Percentiles rank a stretch among this genome's conserved stretches.
These are phyloP conservation scores for Lepidocyrtoides sp. DNA, from an alignment of 2,888 invertebrate genomes.

Conservation along the genomic window DNA sequence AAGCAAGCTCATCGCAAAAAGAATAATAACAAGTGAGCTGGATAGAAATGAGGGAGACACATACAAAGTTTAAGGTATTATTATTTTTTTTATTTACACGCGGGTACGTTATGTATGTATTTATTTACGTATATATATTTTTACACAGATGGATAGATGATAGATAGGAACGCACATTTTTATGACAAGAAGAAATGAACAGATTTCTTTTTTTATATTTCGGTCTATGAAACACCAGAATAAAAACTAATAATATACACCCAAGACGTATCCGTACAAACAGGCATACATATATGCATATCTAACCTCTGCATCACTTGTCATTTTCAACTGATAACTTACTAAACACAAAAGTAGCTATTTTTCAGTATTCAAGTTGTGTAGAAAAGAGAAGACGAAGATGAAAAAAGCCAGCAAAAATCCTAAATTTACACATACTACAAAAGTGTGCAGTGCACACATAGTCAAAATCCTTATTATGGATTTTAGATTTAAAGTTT, in stretches of 20 bases:
- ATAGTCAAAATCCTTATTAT: not conserved
- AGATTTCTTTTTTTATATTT: not conserved
- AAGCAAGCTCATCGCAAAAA: conserved; percentile 48
- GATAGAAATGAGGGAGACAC: not conserved
- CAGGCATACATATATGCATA: not conserved
- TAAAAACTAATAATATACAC: too few species aligned
- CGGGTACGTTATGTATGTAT: not conserved
- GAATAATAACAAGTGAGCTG: conserved; percentile 32
- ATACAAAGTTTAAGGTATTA: too few species aligned
- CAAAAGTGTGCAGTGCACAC: too few species aligned
- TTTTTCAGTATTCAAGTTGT: not conserved
- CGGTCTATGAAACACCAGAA: not conserved
- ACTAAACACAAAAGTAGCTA: not conserved
- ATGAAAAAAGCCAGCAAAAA: conserved; percentile 32
- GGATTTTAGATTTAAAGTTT: not conserved
- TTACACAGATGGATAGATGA: not conserved
- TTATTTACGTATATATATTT: not conserved
- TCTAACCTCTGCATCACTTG: not conserved
- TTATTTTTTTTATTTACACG: not conserved
- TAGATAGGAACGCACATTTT: conserved; percentile 4
- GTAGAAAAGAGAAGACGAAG: not conserved
- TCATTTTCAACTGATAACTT: not conserved
- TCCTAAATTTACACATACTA: not conserved
- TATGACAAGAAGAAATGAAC: not conserved
- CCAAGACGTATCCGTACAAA: not conserved